A percentile compares a stretch with the other conserved stretches of the same genome.
phyloP scores from a whole-genome alignment of 2,797 vertebrate genomes.

The Rhincodon typus region DNA sequence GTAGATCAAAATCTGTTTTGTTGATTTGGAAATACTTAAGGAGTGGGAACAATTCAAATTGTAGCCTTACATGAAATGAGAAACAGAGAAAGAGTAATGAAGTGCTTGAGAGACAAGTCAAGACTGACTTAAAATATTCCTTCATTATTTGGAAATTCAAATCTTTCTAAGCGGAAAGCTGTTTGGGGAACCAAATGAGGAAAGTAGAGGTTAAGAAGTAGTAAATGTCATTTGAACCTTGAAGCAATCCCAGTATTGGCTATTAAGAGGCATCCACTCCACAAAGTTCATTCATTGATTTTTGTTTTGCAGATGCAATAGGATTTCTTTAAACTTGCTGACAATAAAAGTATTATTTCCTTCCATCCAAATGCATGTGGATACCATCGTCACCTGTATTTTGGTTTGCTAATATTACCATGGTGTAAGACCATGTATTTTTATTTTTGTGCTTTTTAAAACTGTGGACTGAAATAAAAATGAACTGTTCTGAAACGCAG shows the following conservation, averaged over 20 bases:
- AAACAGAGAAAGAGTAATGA: not conserved
- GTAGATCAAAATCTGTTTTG: not conserved
- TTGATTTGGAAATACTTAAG: not conserved
- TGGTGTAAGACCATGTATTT: no score
- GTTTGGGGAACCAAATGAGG: not conserved
- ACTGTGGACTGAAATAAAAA: no score
- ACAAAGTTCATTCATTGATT: not conserved
- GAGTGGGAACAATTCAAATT: not conserved
- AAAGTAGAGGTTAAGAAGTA: not conserved
- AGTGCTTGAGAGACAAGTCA: not conserved
- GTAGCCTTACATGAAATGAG: not conserved
- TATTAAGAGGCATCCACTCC: not conserved
- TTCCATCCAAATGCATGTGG: no score
- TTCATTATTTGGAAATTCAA: not conserved
- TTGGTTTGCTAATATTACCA: no score
- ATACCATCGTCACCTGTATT: no score
- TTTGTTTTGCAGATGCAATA: not conserved
- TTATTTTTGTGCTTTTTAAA: no score
- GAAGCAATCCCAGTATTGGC: not conserved
- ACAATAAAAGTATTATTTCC: no score
- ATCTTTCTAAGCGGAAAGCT: not conserved
- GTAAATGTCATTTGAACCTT: not conserved
- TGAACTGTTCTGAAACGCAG: no score
- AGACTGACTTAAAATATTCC: not conserved
- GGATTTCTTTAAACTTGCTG: not conserved